Percentiles rank a stretch among this genome's conserved stretches.
These are phyloP conservation scores for Nerophis lumbriciformis DNA, from an alignment of 2,113 vertebrate species.

Conservation along the genomic window DNA sequence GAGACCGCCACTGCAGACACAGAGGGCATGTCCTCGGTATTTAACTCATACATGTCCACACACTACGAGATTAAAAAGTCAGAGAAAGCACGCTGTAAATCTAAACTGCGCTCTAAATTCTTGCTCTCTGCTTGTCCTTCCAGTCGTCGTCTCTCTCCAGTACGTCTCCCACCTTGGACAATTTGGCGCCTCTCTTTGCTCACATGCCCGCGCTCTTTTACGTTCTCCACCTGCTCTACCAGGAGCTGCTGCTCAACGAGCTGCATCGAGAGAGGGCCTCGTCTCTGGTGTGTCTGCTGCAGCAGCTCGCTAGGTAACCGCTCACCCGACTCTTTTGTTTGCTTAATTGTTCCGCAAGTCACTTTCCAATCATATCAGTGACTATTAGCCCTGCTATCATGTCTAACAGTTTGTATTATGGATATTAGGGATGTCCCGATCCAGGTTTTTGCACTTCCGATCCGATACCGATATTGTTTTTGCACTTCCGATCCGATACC, in stretches of 20 bases:
- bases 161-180: constrained; percentile 77
- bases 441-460: no score
- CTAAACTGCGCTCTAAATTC: neutral
- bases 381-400: neutral
- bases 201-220: constrained; percentile 91
- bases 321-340: neutral
- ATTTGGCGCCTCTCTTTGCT: constrained; percentile 83
- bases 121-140: no score
- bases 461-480: no score
- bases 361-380: neutral
- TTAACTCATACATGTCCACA: constrained; percentile 3
- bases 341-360: neutral
- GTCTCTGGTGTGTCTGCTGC: constrained; percentile 83
- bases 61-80: neutral
- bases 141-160: constrained; percentile 47
- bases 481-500: no score
- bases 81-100: neutral
- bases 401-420: neutral
- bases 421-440: no score
- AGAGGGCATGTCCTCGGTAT: constrained; percentile 26
- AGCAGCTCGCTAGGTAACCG: constrained; percentile 89
- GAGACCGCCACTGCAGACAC: constrained; percentile 52
- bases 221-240: constrained; percentile 91
- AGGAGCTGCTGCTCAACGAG: constrained; percentile 91
- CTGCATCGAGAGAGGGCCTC: constrained; percentile 84